Conservation (phyloP, 2,113 vertebrate species). For the Peromyscus californicus region DNA sequence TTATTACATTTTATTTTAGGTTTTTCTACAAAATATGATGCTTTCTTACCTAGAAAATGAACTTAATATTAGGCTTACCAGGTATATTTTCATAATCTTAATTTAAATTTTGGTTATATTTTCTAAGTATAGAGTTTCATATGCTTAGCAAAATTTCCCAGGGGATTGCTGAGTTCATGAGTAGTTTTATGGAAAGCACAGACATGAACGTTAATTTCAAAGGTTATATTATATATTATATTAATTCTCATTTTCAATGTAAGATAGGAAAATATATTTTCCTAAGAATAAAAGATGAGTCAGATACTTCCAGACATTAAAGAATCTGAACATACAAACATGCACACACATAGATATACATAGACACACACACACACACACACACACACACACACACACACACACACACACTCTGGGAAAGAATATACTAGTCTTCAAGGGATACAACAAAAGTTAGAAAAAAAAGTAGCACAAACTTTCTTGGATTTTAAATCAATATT, state of each 20-base stretch:
- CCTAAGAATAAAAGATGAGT: constrained; percentile 83
- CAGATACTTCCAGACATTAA: constrained; percentile 76
- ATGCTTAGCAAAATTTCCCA: constrained; percentile 48
- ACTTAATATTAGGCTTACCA: neutral
- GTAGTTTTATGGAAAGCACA: constrained; percentile 1
- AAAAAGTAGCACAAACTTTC: constrained; percentile 69
- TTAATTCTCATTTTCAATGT: neutral
- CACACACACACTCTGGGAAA: constrained; percentile 30
- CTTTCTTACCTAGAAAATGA: constrained; percentile 40
- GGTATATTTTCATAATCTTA: neutral
- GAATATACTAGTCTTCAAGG: constrained; percentile 68
- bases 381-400: constrained; percentile 46
- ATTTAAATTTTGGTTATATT: constrained; percentile 19
- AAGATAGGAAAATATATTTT: neutral
- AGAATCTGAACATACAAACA: constrained; percentile 66
- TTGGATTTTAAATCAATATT: constrained; percentile 84
- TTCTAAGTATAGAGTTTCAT: constrained; percentile 37
- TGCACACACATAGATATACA: constrained; percentile 63
- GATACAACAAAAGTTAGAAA: constrained; percentile 68
- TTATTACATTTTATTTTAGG: neutral
- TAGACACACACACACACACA: constrained; percentile 53
- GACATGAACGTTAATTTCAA: constrained; percentile 52
- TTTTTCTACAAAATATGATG: neutral
- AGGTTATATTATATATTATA: neutral
- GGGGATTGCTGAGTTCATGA: neutral